These are phyloP conservation scores for Mnemiopsis leidyi DNA, from an alignment of 37 sponge, comb jelly and placozoan genomes.

Conservation along the genomic window DNA sequence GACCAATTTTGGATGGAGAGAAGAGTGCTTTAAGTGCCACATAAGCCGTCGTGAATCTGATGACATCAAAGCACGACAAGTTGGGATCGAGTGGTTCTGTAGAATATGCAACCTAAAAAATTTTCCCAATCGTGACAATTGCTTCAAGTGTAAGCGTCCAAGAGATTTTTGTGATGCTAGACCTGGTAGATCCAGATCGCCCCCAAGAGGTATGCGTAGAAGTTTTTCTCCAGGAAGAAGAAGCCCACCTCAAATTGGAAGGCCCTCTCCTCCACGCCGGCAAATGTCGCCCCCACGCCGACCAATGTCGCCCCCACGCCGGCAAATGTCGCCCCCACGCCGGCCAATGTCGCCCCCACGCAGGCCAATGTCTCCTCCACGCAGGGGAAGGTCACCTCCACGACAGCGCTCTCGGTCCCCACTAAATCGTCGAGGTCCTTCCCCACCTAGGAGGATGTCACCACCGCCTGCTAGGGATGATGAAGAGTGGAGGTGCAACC, in stretches of 20 bases:
- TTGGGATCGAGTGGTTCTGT: conserved; percentile 42
- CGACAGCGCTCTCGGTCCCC: background rate
- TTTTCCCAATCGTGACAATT: conserved; percentile 2
- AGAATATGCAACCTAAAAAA: conserved; percentile 29
- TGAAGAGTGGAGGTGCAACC: conserved; percentile 51
- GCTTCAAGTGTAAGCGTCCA: conserved; percentile 52
- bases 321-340: background rate
- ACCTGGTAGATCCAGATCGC: background rate
- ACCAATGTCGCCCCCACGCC: background rate
- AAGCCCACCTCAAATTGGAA: background rate
- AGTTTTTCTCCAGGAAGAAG: background rate
- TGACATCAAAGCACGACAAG: conserved; percentile 19
- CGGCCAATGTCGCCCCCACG: background rate
- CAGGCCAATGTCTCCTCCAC: background rate
- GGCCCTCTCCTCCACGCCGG: background rate
- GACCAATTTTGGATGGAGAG: conserved; percentile 12
- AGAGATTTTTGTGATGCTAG: background rate
- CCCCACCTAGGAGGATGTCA: background rate
- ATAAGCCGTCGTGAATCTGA: background rate
- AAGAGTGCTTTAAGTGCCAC: conserved; percentile 43
- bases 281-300: background rate
- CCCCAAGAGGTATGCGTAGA: background rate
- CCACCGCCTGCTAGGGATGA: background rate
- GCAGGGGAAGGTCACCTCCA: conserved; percentile 7
- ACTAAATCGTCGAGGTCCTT: background rate